Conservation (phyloP, 2,888 invertebrate species). For the Polylopha cassiicola region DNA sequence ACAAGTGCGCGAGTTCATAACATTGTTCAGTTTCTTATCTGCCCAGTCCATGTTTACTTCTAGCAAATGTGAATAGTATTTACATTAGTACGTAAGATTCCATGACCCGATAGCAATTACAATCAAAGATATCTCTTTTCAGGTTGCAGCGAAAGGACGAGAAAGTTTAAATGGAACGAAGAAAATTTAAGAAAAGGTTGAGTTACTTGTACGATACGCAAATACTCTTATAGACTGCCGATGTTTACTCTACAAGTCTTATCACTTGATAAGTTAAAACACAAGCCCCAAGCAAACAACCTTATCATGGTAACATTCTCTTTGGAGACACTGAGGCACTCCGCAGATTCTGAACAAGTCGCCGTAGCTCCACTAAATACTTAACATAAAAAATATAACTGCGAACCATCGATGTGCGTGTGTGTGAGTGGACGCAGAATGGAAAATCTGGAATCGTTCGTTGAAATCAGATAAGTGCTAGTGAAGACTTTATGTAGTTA, state of each 20-base stretch:
- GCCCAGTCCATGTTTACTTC: background rate
- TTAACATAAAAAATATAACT: too few relatives aligned
- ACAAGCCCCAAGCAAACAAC: conserved; percentile 70
- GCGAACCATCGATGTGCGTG: too few relatives aligned
- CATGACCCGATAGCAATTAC: conserved; percentile 39
- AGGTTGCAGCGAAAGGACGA: conserved; percentile 51
- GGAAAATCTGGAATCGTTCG: too few relatives aligned
- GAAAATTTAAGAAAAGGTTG: conserved; percentile 54
- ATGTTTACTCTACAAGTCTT: conserved; percentile 69
- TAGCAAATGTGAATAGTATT: conserved; percentile 31
- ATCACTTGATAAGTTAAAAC: conserved; percentile 75
- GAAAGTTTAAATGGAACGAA: conserved; percentile 44
- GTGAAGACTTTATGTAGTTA: conserved; percentile 4
- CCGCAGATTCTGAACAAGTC: conserved; percentile 51
- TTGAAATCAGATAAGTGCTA: too few relatives aligned
- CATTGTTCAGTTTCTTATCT: conserved; percentile 11
- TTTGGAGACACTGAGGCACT: conserved; percentile 50
- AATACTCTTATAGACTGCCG: conserved; percentile 67
- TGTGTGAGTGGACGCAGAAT: too few relatives aligned
- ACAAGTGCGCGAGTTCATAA: too few relatives aligned
- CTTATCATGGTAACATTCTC: conserved; percentile 71
- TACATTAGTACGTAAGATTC: conserved; percentile 33
- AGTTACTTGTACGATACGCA: conserved; percentile 67
- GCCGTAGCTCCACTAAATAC: conserved; percentile 46
- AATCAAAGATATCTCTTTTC: conserved; percentile 49